Percentiles rank a stretch among this genome's conserved stretches.
Evolutionary conservation across 2,797 vertebrate species (phyloP).

Genomic region (Orestias chungarensis): DNA sequence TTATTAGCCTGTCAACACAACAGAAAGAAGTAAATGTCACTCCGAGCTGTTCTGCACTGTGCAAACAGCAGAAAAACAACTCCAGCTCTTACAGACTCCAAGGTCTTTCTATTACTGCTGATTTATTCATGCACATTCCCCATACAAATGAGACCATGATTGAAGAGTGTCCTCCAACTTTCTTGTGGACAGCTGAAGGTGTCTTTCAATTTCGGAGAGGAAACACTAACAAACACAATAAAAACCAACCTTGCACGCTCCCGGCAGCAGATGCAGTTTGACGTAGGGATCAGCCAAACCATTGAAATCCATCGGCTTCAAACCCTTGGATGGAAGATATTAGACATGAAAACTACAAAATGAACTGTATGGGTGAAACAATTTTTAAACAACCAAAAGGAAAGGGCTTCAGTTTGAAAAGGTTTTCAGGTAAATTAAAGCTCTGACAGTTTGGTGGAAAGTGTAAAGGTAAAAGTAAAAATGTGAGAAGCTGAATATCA

Average conservation of each 20-base stretch:
- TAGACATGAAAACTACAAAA: slow-evolving; percentile 10
- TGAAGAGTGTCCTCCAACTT: slow-evolving; percentile 21
- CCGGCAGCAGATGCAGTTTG: slow-evolving; percentile 89
- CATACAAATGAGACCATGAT: slow-evolving; percentile 1
- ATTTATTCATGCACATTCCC: slow-evolving; percentile 21
- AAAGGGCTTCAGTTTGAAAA: not conserved
- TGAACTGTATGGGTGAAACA: not conserved
- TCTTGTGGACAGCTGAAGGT: not conserved
- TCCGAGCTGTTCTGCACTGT: not conserved
- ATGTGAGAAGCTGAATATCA: not conserved
- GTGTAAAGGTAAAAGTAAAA: not conserved
- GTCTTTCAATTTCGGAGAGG: not conserved
- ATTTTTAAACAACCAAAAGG: not conserved
- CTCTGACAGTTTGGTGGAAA: not conserved
- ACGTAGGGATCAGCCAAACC: slow-evolving; percentile 91
- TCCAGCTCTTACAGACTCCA: slow-evolving; percentile 3
- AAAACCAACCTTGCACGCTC: slow-evolving; percentile 87
- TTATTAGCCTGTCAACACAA: slow-evolving; percentile 85
- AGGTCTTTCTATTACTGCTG: slow-evolving; percentile 14
- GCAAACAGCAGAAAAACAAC: slow-evolving; percentile 4
- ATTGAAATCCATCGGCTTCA: slow-evolving; percentile 94
- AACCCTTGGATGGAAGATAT: slow-evolving; percentile 75
- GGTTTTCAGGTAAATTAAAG: not conserved
- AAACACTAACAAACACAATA: slow-evolving; percentile 11
- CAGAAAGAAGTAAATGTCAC: slow-evolving; percentile 17